Evolutionary conservation across 1,140 invertebrate genomes (phyloP).

Genomic region (Drosophila pseudoobscura): DNA sequence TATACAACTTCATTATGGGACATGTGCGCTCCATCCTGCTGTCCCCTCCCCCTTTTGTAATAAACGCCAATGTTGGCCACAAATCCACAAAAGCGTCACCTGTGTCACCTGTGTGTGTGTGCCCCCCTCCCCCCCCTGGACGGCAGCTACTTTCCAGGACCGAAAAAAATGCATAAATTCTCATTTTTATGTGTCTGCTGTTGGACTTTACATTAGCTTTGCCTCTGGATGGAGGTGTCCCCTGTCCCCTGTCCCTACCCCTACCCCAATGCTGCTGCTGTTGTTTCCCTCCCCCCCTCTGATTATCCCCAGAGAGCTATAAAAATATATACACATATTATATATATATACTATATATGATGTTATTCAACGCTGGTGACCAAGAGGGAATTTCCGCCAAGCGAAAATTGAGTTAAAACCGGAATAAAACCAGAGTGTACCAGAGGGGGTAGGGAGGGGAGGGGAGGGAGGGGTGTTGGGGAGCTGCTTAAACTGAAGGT

Average conservation of each 20-base stretch:
- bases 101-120: constrained; percentile 60
- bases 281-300: constrained; percentile 14
- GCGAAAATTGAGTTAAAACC: constrained; percentile 60
- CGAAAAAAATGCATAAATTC: constrained; percentile 73
- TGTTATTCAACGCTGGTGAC: constrained; percentile 39
- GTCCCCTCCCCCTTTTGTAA: constrained; percentile 33
- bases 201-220: constrained; percentile 76
- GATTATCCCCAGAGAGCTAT: constrained; percentile 76
- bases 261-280: constrained; percentile 17
- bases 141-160: constrained; percentile 48
- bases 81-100: constrained; percentile 74
- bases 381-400: constrained; percentile 44
- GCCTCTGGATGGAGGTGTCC: constrained; percentile 12
- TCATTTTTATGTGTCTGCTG: constrained; percentile 78
- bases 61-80: constrained; percentile 62
- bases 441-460: not conserved
- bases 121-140: constrained; percentile 23
- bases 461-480: not conserved
- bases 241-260: constrained; percentile 19
- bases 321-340: constrained; percentile 64
- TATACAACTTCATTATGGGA: constrained; percentile 75
- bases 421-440: constrained; percentile 28
- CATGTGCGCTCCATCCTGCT: constrained; percentile 25
- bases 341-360: not conserved
- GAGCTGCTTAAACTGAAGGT: constrained; percentile 6